phyloP scores from a whole-genome alignment of 2,888 invertebrate genomes.

The Willowsia nigromaculata region DNA sequence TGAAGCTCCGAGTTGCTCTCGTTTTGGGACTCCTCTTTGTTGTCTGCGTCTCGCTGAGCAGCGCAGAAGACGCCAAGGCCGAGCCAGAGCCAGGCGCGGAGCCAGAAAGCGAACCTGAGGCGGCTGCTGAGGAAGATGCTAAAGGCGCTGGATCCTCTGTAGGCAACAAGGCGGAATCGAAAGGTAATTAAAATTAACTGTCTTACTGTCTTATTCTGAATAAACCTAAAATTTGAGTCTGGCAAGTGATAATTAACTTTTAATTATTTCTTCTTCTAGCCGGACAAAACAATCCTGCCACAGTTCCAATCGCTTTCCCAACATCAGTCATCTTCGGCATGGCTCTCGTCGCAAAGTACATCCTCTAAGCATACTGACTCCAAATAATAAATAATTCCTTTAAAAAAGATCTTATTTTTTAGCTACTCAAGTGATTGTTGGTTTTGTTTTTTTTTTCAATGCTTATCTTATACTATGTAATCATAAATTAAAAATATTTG shows the following conservation, averaged over 20 bases:
- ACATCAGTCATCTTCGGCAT: constrained; percentile 57
- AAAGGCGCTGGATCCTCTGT: constrained; percentile 67
- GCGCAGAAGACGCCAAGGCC: constrained; percentile 74
- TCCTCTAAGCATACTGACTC: constrained; percentile 24
- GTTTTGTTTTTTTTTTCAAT: constrained; percentile 17
- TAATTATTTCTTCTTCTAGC: background rate
- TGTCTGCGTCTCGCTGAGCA: constrained; percentile 72
- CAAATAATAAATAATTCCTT: background rate
- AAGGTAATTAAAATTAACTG: constrained; percentile 43
- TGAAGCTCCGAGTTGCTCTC: constrained; percentile 76
- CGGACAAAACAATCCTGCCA: constrained; percentile 59
- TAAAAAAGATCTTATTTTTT: constrained; percentile 29
- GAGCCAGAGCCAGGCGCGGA: constrained; percentile 74
- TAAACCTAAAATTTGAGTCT: background rate
- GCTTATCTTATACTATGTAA: constrained; percentile 23
- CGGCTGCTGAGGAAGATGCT: constrained; percentile 70
- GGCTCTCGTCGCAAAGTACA: constrained; percentile 56
- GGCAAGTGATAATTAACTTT: background rate
- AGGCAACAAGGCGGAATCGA: constrained; percentile 70
- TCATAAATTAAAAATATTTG: background rate
- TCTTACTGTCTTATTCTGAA: background rate
- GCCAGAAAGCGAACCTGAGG: constrained; percentile 72
- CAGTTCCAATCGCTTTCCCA: constrained; percentile 55
- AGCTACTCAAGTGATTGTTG: constrained; percentile 6
- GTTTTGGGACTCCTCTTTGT: constrained; percentile 76